Base-by-base conservation (phyloP, 2,113 vertebrate species). In the Triplophysa siluroides region DNA sequence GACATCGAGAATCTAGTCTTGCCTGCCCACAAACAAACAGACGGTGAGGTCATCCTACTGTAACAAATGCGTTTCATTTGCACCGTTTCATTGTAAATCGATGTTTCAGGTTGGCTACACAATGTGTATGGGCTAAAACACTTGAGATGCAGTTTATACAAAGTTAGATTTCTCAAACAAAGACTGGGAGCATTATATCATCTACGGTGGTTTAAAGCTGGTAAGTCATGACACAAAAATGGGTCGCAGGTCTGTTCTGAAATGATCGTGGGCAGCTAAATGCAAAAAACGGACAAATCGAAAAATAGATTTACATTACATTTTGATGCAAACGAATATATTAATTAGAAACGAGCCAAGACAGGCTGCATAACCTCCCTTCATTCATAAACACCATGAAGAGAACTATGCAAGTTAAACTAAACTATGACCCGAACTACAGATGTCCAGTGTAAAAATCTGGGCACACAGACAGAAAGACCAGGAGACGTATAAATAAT, bases 21-120 rank as follows among this genome's bases (percentile, higher is more conserved):
- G 16, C 52, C 33, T 50, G 47, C 26, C 26, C 60, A 61, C 10
- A 58, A 61, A 74, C 54, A 74, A 45, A 21, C n/a, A 8, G n/a
- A 74, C 54, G 41, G 71, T 52, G 14, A 21, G 56, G 38, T 74
- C 71, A 60, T 19, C 54, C 71, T 61, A 8, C 56, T 38, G 56
- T 38, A 23, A 74, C 71, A 74, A 74, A 74, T 24, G 38, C 33
- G 41, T 19, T 74, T 74, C 33, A 74, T 74, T 47, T 76, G 73
- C 60, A 63, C 63, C 60, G 45, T n/a, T 64, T 60, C 60, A 50
- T 33, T 47, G 73, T 64, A 50, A 76, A 76, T 76, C 73, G 61
- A 76, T 76, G 73, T 63, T 76, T 76, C 73, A 64, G 73, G 41
- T 63, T 33, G 60, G 19, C 6, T 64, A 76, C 73, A 50, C 60